Percentiles rank a stretch among this genome's conserved stretches.
Conservation (phyloP, 2,113 vertebrate species). For the Columba livia region DNA sequence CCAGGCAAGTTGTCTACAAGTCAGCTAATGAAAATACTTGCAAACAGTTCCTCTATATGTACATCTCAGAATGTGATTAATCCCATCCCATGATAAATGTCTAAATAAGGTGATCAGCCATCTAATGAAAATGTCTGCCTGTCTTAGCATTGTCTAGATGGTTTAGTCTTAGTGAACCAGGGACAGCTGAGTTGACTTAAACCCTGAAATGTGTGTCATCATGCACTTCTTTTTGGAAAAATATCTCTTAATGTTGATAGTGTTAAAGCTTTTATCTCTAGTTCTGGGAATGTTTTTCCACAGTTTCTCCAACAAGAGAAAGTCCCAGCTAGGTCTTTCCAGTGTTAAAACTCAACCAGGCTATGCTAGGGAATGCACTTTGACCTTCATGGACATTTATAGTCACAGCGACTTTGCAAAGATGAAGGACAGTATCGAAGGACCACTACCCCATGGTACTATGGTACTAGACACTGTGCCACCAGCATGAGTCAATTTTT, state of each 20-base stretch:
- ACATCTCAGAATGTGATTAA: not conserved
- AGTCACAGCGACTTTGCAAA: not conserved
- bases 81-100: not conserved
- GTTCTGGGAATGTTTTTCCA: not conserved
- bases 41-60: not conserved
- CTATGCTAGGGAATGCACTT: rapidly evolving
- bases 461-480: rapidly evolving
- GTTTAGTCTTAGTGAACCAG: not conserved
- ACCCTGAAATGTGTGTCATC: not conserved
- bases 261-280: rapidly evolving
- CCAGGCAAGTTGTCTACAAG: not conserved
- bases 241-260: not conserved
- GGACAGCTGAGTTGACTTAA: not conserved
- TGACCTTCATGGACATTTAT: rapidly evolving
- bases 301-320: not conserved
- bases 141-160: not conserved
- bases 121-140: not conserved
- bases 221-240: not conserved
- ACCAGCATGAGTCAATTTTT: not conserved
- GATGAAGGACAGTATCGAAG: not conserved
- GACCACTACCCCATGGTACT: not conserved
- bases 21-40: not conserved
- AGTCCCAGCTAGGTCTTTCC: not conserved
- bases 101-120: not conserved
- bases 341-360: not conserved